phyloP scores from a whole-genome alignment of 2,797 vertebrate genomes.

The Pseudochaenichthys georgianus region DNA sequence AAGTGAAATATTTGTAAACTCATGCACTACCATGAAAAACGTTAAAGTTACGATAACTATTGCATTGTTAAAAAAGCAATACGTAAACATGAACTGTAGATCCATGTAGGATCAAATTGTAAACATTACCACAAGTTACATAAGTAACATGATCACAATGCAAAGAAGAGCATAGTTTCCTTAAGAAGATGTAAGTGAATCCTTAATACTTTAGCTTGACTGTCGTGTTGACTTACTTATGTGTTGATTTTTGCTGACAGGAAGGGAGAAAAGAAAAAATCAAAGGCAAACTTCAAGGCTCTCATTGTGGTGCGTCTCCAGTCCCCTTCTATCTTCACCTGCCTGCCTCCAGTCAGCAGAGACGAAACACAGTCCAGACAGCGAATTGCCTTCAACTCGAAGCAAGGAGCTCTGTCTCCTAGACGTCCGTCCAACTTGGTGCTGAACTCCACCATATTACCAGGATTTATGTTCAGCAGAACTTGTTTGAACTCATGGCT shows the following conservation, averaged over 20 bases:
- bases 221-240: slow-evolving; percentile 18
- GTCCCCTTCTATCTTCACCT: slow-evolving; percentile 95
- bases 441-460: slow-evolving; percentile 94
- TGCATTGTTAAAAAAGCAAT: background rate
- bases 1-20: slow-evolving; percentile 20
- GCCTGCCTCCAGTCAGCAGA: slow-evolving; percentile 84
- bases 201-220: background rate
- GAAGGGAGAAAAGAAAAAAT: slow-evolving; percentile 98
- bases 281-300: slow-evolving; percentile 93
- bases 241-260: slow-evolving; percentile 86
- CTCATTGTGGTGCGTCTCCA: slow-evolving; percentile 91
- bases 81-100: background rate
- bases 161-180: background rate
- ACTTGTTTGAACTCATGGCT: slow-evolving; percentile 94
- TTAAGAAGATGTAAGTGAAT: background rate
- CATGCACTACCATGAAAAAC: slow-evolving; percentile 19
- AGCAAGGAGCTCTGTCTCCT: slow-evolving; percentile 91
- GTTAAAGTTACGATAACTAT: background rate
- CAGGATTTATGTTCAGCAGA: slow-evolving; percentile 90
- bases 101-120: slow-evolving; percentile 41
- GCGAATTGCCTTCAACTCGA: slow-evolving; percentile 95
- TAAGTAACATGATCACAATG: background rate
- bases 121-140: slow-evolving; percentile 37
- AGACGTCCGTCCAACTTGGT: slow-evolving; percentile 95
- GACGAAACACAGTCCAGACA: slow-evolving; percentile 93